Conservation (phyloP, 2,113 vertebrate species). For the Tretioscincus oriximinensis region DNA sequence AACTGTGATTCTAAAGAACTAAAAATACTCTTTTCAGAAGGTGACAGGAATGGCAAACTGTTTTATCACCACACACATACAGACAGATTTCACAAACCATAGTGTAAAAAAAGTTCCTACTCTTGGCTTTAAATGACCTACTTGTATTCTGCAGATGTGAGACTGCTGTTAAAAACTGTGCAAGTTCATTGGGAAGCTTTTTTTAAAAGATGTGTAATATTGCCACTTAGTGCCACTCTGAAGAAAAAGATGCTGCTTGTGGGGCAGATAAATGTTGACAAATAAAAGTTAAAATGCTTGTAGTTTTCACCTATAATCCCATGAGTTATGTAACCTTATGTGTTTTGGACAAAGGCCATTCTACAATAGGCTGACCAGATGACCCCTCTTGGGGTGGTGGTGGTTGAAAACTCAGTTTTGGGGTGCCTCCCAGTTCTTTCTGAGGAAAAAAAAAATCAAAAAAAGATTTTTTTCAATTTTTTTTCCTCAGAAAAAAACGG, state of each 20-base stretch:
- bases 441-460: too few species aligned
- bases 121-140: conserved; percentile 61
- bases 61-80: conserved; percentile 63
- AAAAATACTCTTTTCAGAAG: conserved; percentile 65
- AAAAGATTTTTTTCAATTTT: too few species aligned
- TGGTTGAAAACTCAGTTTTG: too few species aligned
- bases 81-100: conserved; percentile 56
- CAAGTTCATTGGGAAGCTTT: conserved; percentile 58
- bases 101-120: conserved; percentile 60
- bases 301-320: not conserved
- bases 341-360: not conserved
- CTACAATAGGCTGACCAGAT: too few species aligned
- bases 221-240: not conserved
- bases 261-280: not conserved
- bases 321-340: not conserved
- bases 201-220: conserved; percentile 12
- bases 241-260: not conserved
- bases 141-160: conserved; percentile 64
- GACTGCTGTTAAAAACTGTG: conserved; percentile 58
- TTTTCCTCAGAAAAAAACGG: too few species aligned
- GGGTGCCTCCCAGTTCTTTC: too few species aligned
- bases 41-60: conserved; percentile 67
- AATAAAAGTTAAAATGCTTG: not conserved
- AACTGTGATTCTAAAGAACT: conserved; percentile 63
- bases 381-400: too few species aligned